These are phyloP conservation scores for Entelurus aequoreus DNA, from an alignment of 2,113 vertebrate species.

Conservation along the genomic window DNA sequence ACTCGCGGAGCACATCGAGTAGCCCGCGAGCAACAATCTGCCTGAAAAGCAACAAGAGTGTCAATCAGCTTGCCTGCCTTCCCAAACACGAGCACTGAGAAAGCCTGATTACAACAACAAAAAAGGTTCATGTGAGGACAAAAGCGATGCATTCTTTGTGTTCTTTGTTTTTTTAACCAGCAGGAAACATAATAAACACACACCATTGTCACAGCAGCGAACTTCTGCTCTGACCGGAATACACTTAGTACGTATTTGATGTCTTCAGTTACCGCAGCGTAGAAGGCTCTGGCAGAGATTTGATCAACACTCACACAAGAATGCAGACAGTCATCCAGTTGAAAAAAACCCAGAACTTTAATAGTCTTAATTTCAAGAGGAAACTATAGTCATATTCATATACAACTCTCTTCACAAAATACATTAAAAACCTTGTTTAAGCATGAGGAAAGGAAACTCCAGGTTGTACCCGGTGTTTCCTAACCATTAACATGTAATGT, in stretches of 20 bases:
- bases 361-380: too few relatives aligned
- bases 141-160: not conserved
- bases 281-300: conserved; percentile 20
- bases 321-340: conserved; percentile 17
- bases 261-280: conserved; percentile 14
- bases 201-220: not conserved
- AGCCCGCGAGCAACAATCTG: conserved; percentile 86
- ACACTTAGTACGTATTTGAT: conserved; percentile 8
- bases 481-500: too few relatives aligned
- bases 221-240: conserved; percentile 6
- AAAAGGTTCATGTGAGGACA: conserved; percentile 1
- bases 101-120: conserved; percentile 15
- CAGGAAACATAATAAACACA: not conserved
- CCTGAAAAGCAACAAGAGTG: conserved; percentile 65
- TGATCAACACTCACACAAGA: conserved; percentile 28
- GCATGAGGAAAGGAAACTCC: too few relatives aligned
- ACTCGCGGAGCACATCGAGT: conserved; percentile 81
- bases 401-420: too few relatives aligned
- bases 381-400: too few relatives aligned
- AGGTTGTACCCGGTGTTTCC: too few relatives aligned
- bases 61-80: conserved; percentile 38
- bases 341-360: not conserved
- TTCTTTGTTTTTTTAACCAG: not conserved
- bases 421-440: too few relatives aligned
- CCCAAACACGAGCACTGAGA: conserved; percentile 42